Evolutionary conservation across 2,113 vertebrate genomes (phyloP).

Genomic region (Macrotus californicus): DNA sequence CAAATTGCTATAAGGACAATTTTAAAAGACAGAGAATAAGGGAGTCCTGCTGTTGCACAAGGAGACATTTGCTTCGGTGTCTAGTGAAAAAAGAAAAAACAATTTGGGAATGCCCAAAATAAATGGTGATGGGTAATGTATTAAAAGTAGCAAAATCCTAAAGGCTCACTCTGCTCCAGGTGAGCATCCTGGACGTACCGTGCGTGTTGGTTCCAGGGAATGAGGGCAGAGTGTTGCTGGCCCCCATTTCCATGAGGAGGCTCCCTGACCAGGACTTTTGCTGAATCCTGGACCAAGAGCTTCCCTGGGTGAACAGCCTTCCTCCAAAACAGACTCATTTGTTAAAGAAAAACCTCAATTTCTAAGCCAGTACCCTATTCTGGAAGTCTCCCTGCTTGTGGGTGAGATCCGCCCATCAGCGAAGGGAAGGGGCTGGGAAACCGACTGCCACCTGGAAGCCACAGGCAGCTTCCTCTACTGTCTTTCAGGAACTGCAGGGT

Average conservation of each 20-base stretch:
- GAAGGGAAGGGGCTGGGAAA: fast-evolving
- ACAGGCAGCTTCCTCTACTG: fast-evolving
- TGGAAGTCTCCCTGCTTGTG: neutral
- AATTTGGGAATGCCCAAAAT: neutral
- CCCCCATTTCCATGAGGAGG: neutral
- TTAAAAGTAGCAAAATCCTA: neutral
- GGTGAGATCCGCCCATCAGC: neutral
- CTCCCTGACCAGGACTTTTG: neutral
- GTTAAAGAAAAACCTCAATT: neutral
- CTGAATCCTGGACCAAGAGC: neutral
- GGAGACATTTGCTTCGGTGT: neutral
- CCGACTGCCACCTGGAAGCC: neutral
- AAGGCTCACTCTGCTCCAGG: no score
- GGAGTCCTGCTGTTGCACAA: neutral
- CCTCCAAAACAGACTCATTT: neutral
- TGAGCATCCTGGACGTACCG: neutral
- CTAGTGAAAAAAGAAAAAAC: neutral
- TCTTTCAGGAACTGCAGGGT: fast-evolving
- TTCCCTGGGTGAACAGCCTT: neutral
- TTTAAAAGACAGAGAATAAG: neutral
- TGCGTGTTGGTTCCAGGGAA: neutral
- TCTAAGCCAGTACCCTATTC: neutral
- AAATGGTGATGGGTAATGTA: neutral
- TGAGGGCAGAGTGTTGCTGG: no score
- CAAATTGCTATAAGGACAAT: neutral